Base-by-base conservation (phyloP, 1,140 invertebrate species). In the Vollenhovia emeryi region DNA sequence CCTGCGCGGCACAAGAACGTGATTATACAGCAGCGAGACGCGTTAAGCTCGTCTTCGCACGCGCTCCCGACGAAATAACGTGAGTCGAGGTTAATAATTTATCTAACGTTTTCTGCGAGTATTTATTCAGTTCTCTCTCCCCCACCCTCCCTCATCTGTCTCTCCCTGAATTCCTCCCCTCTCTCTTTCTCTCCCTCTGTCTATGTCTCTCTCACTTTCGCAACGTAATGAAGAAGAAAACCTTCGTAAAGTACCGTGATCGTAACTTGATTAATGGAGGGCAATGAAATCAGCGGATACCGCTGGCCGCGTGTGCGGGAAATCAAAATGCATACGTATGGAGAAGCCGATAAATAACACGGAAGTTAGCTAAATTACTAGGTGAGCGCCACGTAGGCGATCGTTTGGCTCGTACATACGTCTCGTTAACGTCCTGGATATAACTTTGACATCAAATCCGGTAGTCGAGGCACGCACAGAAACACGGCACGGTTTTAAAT, bases 371-470 rank as follows among this genome's bases (percentile, higher is more conserved):
- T 57, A 82, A 82, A 82, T 82, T 82, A 82, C 66, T 57, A 43
- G 78, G 78, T 71, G 78, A 82, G 73, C 36, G 66, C 50, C 50
- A 57, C 66, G 66, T 57, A 57, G 78, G 36, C 66, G 66, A 73
- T 48, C 78, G 64, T 80, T 80, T 57, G 78, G 78, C 64, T 80
- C 48, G 76, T 80, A 55, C 78, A 52, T 45, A 82, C 66, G 78
- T 82, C 78, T 82, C 78, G 78, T 82, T 82, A 82, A 82, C 78
- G 66, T 82, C 62, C 66, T 82, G 78, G 66, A 45, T 73, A 73
- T 73, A 82, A 82, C 78, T 82, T 73, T 82, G 78, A 82, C 66
- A 73, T 73, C 78, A 57, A 73, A 71, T 82, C 66, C 60, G 24
- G 66, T 33, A 82, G 78, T 82, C 78, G 78, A 57, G n/a, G 66